Conservation (phyloP, 2,113 vertebrate species). For the Grus americana region DNA sequence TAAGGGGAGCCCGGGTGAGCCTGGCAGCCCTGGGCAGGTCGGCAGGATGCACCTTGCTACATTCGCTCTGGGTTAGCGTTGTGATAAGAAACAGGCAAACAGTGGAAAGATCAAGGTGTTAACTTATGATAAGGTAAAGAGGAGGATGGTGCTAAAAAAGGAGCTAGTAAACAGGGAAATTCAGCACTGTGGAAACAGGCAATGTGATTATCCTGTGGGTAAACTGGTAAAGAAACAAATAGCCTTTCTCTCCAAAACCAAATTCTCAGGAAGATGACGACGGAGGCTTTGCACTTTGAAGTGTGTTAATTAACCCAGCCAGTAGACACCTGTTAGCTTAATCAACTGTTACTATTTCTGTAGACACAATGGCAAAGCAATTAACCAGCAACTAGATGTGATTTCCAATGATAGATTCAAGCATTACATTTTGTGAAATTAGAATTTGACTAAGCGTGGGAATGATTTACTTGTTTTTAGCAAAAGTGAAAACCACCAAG, state of each 20-base stretch:
- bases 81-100: neutral
- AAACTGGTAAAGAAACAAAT: neutral
- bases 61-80: neutral
- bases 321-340: neutral
- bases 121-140: neutral
- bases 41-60: neutral
- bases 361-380: neutral
- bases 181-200: neutral
- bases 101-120: no score
- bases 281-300: neutral
- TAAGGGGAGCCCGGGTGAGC: neutral
- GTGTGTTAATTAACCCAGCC: neutral
- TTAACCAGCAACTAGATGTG: neutral
- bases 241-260: neutral
- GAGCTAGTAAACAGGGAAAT: neutral
- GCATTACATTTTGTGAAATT: neutral
- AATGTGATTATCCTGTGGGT: neutral
- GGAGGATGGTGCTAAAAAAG: neutral
- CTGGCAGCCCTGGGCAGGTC: neutral
- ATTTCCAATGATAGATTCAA: neutral
- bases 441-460: neutral
- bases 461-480: neutral
- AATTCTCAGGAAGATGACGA: neutral
- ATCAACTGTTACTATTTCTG: neutral
- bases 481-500: neutral